Base-by-base conservation (phyloP, 2,113 vertebrate species). In the Centropristis striata region DNA sequence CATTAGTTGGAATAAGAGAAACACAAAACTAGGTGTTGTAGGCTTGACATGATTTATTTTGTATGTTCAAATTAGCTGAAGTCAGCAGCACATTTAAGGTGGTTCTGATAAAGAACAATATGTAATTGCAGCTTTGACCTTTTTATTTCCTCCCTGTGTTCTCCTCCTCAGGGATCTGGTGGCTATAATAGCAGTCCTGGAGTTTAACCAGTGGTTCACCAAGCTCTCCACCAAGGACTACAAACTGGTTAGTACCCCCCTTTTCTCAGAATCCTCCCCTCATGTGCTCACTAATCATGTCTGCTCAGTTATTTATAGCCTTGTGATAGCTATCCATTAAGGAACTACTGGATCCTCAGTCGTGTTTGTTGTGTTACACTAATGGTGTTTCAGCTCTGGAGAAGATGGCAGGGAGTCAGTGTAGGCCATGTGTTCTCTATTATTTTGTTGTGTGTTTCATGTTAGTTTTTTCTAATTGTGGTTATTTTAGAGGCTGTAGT, bases 151-250 rank as follows among this genome's bases (percentile, higher is more conserved):
- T 76, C 16, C 36, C 11, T 84, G 64, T 77, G 41, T 91, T 65
- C 78, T 78, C 78, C 82, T 93, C 91, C 74, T 93, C 92, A 99
- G 98, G 94, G 98, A 99, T 95, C 95, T 99, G 89, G 96, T 99
- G 90, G 98, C 98, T 44, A 99, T 99, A 89, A 96, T 98, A 72
- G 98, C 97, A 64, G 97, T 97, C 3, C 93, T 99, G 93, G 98
- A 99, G 66, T 98, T 98, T 73, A 99, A 98, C 91, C 98, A 98
- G 92, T 99, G 98, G 98, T 99, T 99, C 95, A 98, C 96, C 82
- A 99, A 98, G 87, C 94, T 99, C 72, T 97, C 97, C 74, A 97
- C 96, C 4, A 99, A 98, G 93, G 98, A 99, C 90, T 96, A 97
- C 75, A 98, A 97, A 93, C 95, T 98, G 96, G 98, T 99, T 88